Conservation (phyloP, 2,797 vertebrate species). For the Sebastes matsubarae region DNA sequence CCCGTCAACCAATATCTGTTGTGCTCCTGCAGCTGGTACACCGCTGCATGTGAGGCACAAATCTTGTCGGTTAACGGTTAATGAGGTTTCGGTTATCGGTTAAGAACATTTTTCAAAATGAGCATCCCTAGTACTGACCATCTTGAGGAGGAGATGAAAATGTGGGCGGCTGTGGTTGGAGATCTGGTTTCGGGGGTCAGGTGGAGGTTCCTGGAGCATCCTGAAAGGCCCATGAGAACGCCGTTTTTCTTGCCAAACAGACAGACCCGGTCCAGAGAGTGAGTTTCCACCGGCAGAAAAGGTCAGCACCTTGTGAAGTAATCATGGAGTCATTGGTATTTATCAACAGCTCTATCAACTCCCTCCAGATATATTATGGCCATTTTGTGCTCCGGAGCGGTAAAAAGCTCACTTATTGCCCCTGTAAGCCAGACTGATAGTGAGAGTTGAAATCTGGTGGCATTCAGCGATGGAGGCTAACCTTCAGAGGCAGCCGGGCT, state of each 20-base stretch:
- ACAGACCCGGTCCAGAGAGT: background rate
- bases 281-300: background rate
- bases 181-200: background rate
- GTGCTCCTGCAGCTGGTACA: too few species aligned
- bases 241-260: slow-evolving; percentile 17
- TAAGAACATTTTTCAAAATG: too few species aligned
- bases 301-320: slow-evolving; percentile 31
- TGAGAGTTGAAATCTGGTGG: slow-evolving; percentile 12
- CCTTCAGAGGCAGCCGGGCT: slow-evolving; percentile 2
- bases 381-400: slow-evolving; percentile 5
- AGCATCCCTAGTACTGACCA: too few species aligned
- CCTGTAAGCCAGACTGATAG: slow-evolving; percentile 17
- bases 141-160: background rate
- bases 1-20: too few species aligned
- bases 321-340: slow-evolving; percentile 39
- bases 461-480: slow-evolving; percentile 18
- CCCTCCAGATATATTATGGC: slow-evolving; percentile 26
- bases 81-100: too few species aligned
- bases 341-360: slow-evolving; percentile 32
- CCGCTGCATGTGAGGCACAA: too few species aligned
- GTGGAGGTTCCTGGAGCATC: background rate
- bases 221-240: background rate
- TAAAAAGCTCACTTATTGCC: slow-evolving; percentile 25
- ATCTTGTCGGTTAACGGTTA: too few species aligned
- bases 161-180: background rate